Evolutionary conservation across 2,888 invertebrate genomes (phyloP).

Genomic region (Andricus curvator): DNA sequence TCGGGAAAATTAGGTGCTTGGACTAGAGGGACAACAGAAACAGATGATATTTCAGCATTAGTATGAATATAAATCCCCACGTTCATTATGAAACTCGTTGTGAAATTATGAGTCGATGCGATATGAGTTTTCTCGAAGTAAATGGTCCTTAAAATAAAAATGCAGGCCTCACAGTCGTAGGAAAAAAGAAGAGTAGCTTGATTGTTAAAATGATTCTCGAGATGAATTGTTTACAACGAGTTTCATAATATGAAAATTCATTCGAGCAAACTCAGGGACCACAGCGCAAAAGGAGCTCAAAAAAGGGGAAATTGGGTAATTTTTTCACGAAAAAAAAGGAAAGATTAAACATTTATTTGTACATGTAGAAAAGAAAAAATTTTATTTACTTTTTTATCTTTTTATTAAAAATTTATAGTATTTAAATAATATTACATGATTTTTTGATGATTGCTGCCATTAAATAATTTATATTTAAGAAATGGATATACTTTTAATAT

Average conservation of each 20-base stretch:
- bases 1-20: conserved; percentile 83
- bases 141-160: neutral
- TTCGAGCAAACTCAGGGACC: neutral
- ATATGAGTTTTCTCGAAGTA: conserved; percentile 47
- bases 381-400: too few relatives aligned
- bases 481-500: too few relatives aligned
- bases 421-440: too few relatives aligned
- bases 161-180: too few relatives aligned
- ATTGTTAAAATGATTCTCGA: neutral
- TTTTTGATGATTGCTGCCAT: too few relatives aligned
- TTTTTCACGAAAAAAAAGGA: too few relatives aligned
- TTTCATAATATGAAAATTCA: conserved; percentile 21
- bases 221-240: conserved; percentile 14
- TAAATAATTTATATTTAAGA: too few relatives aligned
- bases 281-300: too few relatives aligned
- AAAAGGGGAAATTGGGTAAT: too few relatives aligned
- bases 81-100: conserved; percentile 52
- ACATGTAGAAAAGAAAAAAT: too few relatives aligned
- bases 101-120: conserved; percentile 32
- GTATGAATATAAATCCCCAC: conserved; percentile 61
- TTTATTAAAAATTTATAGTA: too few relatives aligned
- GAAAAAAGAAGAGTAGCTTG: conserved; percentile 7
- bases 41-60: conserved; percentile 76
- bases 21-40: conserved; percentile 80
- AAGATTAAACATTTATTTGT: too few relatives aligned